Percentiles rank a stretch among this genome's conserved stretches.
Evolutionary conservation across 2,797 vertebrate genomes (phyloP).

Genomic region (Siniperca scherzeri): DNA sequence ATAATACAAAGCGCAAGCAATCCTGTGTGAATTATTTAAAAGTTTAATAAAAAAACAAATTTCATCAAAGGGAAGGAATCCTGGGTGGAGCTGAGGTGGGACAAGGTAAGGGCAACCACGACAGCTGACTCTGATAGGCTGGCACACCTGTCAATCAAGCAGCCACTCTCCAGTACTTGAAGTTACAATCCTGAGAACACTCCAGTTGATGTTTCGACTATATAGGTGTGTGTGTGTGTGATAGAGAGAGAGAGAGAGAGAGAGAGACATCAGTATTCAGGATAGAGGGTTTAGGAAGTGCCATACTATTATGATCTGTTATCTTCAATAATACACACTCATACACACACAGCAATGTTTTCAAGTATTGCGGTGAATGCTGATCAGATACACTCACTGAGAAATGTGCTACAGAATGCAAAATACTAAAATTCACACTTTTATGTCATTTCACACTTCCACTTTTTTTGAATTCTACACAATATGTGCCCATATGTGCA

Average conservation of each 20-base stretch:
- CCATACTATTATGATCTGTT: conserved; percentile 40
- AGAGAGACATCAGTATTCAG: conserved; percentile 35
- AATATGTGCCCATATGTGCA: not conserved
- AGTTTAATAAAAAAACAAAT: conserved; percentile 4
- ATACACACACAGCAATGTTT: conserved; percentile 28
- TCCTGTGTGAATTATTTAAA: not conserved
- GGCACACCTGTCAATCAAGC: not conserved
- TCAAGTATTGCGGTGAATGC: conserved; percentile 20
- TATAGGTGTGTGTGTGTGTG: too few species aligned
- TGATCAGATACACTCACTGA: conserved; percentile 18
- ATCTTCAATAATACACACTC: conserved; percentile 29
- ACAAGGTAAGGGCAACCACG: not conserved
- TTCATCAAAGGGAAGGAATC: conserved; percentile 25
- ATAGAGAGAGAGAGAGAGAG: not conserved
- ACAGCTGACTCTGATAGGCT: not conserved
- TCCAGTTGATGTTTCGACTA: too few species aligned
- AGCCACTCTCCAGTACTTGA: not conserved
- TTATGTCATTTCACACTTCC: not conserved
- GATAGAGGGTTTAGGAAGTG: conserved; percentile 17
- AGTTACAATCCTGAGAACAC: not conserved
- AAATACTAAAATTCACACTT: not conserved
- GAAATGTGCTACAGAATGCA: not conserved
- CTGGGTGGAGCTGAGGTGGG: not conserved
- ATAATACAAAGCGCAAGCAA: not conserved
- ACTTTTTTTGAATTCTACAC: not conserved